Conservation (phyloP, 2,113 vertebrate species). For the Fukomys damarensis region DNA sequence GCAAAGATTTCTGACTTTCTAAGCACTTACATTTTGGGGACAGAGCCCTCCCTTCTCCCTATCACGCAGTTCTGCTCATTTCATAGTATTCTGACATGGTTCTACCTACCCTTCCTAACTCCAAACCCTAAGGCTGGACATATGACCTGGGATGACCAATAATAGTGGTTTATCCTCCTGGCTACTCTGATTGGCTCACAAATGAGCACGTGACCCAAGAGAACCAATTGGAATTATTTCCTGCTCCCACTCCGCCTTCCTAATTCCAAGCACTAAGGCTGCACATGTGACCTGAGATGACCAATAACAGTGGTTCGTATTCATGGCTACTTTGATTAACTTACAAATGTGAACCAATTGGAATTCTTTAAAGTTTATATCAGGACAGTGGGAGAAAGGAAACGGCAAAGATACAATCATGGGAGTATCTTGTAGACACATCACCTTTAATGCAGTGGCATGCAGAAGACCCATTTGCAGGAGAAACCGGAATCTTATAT, state of each 20-base stretch:
- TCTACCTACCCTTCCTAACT: no score
- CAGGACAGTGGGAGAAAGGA: background rate
- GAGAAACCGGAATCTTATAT: background rate
- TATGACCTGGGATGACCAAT: no score
- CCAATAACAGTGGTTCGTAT: background rate
- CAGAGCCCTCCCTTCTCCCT: background rate
- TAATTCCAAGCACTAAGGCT: background rate
- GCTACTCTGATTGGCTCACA: no score
- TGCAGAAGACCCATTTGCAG: background rate
- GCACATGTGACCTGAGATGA: background rate
- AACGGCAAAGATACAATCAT: background rate
- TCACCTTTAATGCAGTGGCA: background rate
- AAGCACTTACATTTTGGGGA: background rate
- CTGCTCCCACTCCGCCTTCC: background rate
- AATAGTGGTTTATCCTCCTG: no score
- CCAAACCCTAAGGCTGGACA: no score
- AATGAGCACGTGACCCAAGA: no score
- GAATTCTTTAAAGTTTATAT: background rate
- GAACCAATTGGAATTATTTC: no score
- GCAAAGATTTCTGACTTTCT: no score
- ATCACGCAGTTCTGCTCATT: background rate
- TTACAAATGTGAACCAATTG: background rate
- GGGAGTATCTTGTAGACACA: background rate
- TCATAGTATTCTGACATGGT: background rate
- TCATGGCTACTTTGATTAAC: background rate